Conservation (phyloP, 2,113 vertebrate genomes). For the Sprattus sprattus region DNA sequence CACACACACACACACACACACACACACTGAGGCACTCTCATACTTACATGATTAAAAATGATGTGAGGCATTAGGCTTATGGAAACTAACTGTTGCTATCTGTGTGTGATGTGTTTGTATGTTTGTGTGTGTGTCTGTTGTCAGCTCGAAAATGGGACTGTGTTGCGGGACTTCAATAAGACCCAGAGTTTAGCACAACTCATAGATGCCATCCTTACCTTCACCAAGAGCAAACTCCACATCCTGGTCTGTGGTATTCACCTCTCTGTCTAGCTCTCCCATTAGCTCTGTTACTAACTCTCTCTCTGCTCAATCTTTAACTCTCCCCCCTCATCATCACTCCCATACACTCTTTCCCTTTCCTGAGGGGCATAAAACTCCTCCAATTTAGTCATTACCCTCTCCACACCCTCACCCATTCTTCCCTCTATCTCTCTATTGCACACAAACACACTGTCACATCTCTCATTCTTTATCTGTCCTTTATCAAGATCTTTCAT, state of each 20-base stretch:
- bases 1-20: constrained; percentile 1
- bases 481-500: not conserved
- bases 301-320: not conserved
- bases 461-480: not conserved
- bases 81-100: not conserved
- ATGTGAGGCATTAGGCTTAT: not conserved
- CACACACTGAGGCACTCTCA: not conserved
- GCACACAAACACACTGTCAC: not conserved
- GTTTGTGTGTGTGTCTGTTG: constrained; percentile 33
- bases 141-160: constrained; percentile 70
- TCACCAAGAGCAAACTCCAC: constrained; percentile 65
- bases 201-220: constrained; percentile 66
- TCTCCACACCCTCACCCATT: not conserved
- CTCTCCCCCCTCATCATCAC: not conserved
- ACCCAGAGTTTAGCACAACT: constrained; percentile 64
- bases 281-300: not conserved
- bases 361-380: no score
- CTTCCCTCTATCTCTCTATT: not conserved
- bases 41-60: not conserved
- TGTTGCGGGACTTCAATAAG: constrained; percentile 73
- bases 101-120: not conserved
- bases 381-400: not conserved
- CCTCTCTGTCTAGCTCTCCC: not conserved
- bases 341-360: not conserved
- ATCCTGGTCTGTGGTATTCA: constrained; percentile 66